Evolutionary conservation across 2,113 vertebrate species (phyloP).

Genomic region (cattle (Bos taurus)): DNA sequence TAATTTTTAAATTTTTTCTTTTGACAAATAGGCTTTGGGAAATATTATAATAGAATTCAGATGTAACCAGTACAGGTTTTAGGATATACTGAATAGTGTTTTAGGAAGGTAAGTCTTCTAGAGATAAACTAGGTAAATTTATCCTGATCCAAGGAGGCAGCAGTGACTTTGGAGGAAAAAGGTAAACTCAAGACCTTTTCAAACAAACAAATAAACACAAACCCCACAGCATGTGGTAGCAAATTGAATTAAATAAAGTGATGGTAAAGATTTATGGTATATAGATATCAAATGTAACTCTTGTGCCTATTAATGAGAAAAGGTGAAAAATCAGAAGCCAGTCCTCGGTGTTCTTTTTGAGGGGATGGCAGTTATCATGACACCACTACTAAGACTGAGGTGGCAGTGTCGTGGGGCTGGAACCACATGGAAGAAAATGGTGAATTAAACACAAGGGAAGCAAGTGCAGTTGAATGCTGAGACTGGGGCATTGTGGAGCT

Average conservation of each 20-base stretch:
- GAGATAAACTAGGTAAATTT: background rate
- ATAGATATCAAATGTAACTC: background rate
- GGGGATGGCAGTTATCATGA: background rate
- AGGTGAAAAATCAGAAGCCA: background rate
- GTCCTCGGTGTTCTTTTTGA: rapidly evolving
- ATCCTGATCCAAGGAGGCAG: background rate
- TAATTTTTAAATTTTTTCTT: background rate
- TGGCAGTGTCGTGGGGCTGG: background rate
- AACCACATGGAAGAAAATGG: too few relatives aligned
- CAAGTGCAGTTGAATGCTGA: rapidly evolving
- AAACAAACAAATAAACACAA: background rate
- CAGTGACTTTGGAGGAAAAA: background rate
- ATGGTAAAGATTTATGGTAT: background rate
- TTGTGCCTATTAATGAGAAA: background rate
- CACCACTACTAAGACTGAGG: too few relatives aligned
- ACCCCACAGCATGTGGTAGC: background rate
- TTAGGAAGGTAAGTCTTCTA: background rate
- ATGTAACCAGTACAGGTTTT: background rate
- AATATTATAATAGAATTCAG: background rate
- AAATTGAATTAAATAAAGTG: background rate
- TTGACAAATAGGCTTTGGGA: background rate
- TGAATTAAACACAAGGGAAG: background rate
- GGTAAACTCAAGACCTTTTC: background rate
- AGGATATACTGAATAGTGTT: background rate
- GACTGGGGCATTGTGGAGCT: too few relatives aligned